A percentile compares a stretch with the other conserved stretches of the same genome.
phyloP scores from a whole-genome alignment of 2,888 invertebrate species.

The Calliphora vomitoria region DNA sequence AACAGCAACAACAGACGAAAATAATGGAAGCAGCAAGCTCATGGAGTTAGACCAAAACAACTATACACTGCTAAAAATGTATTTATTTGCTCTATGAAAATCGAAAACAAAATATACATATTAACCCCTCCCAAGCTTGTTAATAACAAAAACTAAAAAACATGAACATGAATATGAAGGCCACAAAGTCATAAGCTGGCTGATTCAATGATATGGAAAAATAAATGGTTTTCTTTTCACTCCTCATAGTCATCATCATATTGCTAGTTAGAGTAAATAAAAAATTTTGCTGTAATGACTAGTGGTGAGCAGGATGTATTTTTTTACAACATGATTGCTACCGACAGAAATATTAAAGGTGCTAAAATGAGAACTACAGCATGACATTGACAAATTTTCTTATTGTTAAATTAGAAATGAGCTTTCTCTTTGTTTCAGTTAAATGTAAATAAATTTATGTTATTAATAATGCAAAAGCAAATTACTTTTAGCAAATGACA shows the following conservation, averaged over 20 bases:
- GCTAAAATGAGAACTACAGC: not conserved
- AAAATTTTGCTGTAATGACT: constrained; percentile 5
- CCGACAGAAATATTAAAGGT: not conserved
- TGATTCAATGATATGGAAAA: constrained; percentile 35
- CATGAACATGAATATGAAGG: constrained; percentile 9
- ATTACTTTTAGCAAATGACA: no score
- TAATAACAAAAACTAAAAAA: not conserved
- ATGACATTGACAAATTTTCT: constrained; percentile 12
- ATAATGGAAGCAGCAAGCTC: not conserved
- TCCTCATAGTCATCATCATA: constrained; percentile 3
- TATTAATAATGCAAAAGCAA: no score
- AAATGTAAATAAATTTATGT: not conserved
- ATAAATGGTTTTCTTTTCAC: constrained; percentile 12
- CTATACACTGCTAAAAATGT: not conserved
- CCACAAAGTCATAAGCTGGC: constrained; percentile 37
- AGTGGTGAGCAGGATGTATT: not conserved
- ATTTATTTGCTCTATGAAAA: not conserved
- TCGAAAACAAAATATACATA: not conserved
- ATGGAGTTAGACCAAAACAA: constrained; percentile 25
- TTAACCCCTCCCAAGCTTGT: not conserved
- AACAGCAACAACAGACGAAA: not conserved
- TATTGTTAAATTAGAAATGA: constrained; percentile 14
- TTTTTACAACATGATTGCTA: not conserved
- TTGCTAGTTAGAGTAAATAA: constrained; percentile 8
- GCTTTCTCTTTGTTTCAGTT: not conserved